A percentile compares a stretch with the other conserved stretches of the same genome.
Conservation (phyloP, 2,113 vertebrate genomes). For the Myiopsitta monachus region DNA sequence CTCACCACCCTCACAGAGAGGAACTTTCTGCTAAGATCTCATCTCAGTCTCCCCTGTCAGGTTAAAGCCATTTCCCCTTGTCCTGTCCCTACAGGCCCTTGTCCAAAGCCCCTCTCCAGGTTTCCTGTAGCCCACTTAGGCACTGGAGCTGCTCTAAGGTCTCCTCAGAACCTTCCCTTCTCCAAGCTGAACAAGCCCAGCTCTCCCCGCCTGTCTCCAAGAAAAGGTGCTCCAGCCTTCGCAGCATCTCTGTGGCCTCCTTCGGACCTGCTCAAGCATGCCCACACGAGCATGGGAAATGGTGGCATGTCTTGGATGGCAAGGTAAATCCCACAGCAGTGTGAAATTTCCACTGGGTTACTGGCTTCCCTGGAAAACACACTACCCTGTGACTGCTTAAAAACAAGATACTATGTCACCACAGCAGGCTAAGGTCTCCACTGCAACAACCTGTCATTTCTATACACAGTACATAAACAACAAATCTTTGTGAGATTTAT, state of each 20-base stretch:
- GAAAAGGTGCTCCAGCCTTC: neutral
- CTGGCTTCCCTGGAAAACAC: neutral
- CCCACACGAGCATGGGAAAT: fast-evolving
- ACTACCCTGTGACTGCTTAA: neutral
- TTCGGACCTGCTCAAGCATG: neutral
- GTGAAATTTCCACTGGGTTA: neutral
- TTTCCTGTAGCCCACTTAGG: neutral
- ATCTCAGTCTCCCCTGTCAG: neutral
- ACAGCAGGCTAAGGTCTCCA: neutral
- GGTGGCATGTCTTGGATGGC: neutral
- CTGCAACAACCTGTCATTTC: neutral
- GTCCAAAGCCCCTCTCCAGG: neutral
- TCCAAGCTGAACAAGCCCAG: neutral
- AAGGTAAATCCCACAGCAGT: neutral
- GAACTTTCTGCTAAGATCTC: neutral
- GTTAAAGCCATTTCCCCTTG: neutral
- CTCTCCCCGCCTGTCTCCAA: neutral
- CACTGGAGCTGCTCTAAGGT: neutral
- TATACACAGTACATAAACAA: neutral
- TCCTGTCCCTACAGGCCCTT: neutral
- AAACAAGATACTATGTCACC: neutral
- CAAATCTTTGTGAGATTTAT: neutral
- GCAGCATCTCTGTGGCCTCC: neutral
- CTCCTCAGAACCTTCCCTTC: neutral
- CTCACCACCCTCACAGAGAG: neutral